Evolutionary conservation across 1,140 invertebrate species (phyloP).

Genomic region (Calephelis nemesis): DNA sequence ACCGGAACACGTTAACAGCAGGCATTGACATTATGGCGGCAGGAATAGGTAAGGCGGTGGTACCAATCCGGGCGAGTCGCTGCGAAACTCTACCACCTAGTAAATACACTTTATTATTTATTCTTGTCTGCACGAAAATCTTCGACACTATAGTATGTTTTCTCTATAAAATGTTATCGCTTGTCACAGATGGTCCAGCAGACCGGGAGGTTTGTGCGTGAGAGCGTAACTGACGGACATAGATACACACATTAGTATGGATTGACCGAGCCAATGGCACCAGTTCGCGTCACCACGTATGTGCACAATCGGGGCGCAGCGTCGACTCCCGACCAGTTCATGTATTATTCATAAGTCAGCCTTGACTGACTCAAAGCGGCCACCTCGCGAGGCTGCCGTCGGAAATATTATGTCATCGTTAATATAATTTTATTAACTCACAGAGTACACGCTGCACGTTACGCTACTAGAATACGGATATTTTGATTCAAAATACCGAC

Average conservation of each 20-base stretch:
- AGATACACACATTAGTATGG: not conserved
- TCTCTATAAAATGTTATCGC: not conserved
- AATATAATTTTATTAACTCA: constrained; percentile 38
- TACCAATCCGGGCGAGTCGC: no score
- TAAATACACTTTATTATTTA: no score
- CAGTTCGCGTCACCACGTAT: not conserved
- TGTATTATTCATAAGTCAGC: constrained; percentile 58
- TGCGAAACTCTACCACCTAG: no score
- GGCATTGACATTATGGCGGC: no score
- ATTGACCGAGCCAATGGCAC: not conserved
- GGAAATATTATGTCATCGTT: constrained; percentile 56
- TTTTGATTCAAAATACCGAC: not conserved
- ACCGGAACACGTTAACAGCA: no score
- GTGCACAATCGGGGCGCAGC: constrained; percentile 20
- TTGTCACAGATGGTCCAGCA: no score
- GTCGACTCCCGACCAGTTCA: constrained; percentile 24
- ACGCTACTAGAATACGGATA: not conserved
- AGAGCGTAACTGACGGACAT: no score
- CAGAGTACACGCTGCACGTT: not conserved
- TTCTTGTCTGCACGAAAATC: no score
- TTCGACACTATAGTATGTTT: not conserved
- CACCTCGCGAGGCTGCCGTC: constrained; percentile 43
- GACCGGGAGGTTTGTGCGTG: no score
- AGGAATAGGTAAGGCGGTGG: no score
- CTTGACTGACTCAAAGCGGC: constrained; percentile 46